Evolutionary conservation across 2,888 invertebrate species (phyloP).

Genomic region (Ophion slaviceki): DNA sequence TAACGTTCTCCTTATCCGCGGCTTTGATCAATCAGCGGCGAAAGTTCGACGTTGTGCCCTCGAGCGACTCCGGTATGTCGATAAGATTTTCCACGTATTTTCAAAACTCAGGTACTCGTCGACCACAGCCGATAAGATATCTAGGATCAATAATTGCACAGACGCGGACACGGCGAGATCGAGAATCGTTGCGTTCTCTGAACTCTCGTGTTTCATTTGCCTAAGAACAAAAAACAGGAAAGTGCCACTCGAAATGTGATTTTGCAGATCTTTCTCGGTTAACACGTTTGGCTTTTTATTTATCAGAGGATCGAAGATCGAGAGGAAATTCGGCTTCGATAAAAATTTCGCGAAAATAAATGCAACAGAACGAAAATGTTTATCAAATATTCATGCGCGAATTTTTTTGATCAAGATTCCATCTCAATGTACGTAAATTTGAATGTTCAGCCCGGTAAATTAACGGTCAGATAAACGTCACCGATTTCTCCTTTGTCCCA

Average conservation of each 20-base stretch:
- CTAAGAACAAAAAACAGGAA: background rate
- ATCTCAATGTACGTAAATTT: no score
- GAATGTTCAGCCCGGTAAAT: background rate
- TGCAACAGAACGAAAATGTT: no score
- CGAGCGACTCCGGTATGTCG: slow-evolving; percentile 60
- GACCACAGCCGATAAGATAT: slow-evolving; percentile 73
- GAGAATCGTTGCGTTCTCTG: slow-evolving; percentile 45
- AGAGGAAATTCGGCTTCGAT: background rate
- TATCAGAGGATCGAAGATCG: background rate
- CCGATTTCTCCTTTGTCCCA: background rate
- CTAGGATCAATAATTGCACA: slow-evolving; percentile 73
- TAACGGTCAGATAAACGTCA: background rate
- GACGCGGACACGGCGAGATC: slow-evolving; percentile 55
- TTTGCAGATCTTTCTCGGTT: background rate
- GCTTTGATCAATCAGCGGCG: slow-evolving; percentile 59
- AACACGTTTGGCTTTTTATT: background rate
- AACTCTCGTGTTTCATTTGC: slow-evolving; percentile 24
- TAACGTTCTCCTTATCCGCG: slow-evolving; percentile 42
- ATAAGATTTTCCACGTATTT: slow-evolving; percentile 72
- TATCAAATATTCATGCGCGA: no score
- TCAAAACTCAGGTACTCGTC: slow-evolving; percentile 68
- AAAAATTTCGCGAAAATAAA: background rate
- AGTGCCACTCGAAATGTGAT: slow-evolving; percentile 3
- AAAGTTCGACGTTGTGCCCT: slow-evolving; percentile 59
- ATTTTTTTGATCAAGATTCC: no score